phyloP scores from a whole-genome alignment of 2,113 vertebrate genomes.

The Pterophyllum scalare region DNA sequence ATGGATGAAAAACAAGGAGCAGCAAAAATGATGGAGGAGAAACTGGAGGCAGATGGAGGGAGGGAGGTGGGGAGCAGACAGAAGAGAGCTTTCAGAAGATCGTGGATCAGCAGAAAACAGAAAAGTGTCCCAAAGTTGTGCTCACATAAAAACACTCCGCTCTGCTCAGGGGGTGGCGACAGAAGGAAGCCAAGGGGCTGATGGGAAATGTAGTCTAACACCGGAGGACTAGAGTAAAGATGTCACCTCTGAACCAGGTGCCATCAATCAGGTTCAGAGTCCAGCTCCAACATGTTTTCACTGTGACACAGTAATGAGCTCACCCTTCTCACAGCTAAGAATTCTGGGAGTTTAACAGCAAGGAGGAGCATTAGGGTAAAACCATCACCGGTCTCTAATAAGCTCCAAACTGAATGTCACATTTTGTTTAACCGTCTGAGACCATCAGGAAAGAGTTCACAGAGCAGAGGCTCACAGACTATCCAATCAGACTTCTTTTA shows the following conservation, averaged over 20 bases:
- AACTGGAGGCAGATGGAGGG: background rate
- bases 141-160: too few relatives aligned
- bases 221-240: background rate
- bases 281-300: background rate
- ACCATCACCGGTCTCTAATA: too few relatives aligned
- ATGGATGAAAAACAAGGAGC: slow-evolving; percentile 15
- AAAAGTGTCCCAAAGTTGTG: too few relatives aligned
- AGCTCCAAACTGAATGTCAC: too few relatives aligned
- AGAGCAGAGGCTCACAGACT: too few relatives aligned
- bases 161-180: background rate
- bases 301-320: background rate
- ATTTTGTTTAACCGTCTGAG: too few relatives aligned
- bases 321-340: background rate
- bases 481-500: too few relatives aligned
- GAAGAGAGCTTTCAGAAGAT: background rate
- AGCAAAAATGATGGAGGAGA: background rate
- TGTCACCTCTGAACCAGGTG: accelerated
- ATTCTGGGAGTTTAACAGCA: accelerated
- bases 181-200: background rate
- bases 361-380: background rate
- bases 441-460: background rate
- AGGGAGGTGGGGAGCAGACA: background rate
- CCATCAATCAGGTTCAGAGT: background rate
- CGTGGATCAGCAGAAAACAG: background rate
- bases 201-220: background rate